Percentiles rank a stretch among this genome's conserved stretches.
Evolutionary conservation across 2,113 vertebrate genomes (phyloP).

Genomic region (Acanthochromis polyacanthus): DNA sequence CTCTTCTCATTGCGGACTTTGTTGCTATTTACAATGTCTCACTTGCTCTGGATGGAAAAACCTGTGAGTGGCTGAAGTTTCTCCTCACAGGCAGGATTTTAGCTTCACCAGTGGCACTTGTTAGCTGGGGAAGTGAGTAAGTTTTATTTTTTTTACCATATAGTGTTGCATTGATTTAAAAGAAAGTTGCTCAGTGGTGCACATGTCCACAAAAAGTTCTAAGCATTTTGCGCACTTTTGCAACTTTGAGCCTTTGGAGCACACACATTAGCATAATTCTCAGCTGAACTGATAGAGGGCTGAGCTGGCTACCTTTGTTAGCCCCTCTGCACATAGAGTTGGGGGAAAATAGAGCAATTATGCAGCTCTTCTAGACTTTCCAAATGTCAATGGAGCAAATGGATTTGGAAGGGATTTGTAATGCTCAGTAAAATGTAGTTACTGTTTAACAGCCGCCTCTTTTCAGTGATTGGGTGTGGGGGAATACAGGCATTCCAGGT

Average conservation of each 20-base stretch:
- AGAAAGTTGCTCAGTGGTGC: background rate
- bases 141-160: background rate
- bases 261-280: background rate
- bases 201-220: too few species aligned
- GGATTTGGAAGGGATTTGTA: background rate
- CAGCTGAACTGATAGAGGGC: background rate
- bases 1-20: too few species aligned
- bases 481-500: background rate
- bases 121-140: background rate
- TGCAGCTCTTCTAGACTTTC: background rate
- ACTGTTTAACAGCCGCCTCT: background rate
- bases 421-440: background rate
- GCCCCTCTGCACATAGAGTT: too few species aligned
- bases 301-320: too few species aligned
- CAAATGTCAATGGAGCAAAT: background rate
- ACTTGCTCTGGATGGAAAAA: too few species aligned
- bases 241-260: background rate
- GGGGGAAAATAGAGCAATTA: background rate
- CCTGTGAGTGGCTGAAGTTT: too few species aligned
- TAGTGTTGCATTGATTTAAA: background rate
- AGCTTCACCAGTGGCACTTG: background rate
- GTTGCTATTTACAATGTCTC: too few species aligned
- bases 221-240: background rate
- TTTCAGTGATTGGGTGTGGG: background rate
- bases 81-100: too few species aligned